A percentile compares a stretch with the other conserved stretches of the same genome.
Conservation (phyloP, 2,797 vertebrate genomes). For the Pangasius sanitwongsei region DNA sequence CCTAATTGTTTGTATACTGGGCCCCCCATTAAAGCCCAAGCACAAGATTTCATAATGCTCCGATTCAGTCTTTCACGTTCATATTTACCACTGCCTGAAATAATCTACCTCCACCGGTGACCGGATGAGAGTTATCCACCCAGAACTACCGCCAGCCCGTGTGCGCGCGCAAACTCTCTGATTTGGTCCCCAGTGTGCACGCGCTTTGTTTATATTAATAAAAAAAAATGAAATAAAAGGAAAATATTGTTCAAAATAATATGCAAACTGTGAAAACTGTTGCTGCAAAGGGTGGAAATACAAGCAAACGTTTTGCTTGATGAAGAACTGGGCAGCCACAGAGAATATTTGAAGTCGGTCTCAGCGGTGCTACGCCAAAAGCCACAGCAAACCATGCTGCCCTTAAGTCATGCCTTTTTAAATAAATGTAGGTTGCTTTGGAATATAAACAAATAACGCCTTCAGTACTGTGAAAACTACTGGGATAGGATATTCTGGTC, state of each 20-base stretch:
- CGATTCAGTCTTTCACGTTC: not conserved
- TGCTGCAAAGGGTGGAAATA: not conserved
- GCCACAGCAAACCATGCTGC: not conserved
- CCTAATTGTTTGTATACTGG: not conserved
- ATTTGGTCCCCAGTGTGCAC: not conserved
- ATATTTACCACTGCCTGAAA: not conserved
- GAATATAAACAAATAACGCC: not conserved
- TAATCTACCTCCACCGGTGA: not conserved
- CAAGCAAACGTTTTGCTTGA: not conserved
- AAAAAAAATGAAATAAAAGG: too few species aligned
- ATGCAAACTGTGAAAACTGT: not conserved
- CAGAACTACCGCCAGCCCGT: not conserved
- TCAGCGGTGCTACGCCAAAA: not conserved
- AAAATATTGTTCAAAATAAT: not conserved
- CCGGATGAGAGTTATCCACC: not conserved
- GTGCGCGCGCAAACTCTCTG: not conserved
- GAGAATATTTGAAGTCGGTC: not conserved
- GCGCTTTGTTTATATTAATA: too few species aligned
- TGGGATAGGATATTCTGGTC: not conserved
- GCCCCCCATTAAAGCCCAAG: not conserved
- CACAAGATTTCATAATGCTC: not conserved
- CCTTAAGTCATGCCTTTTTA: not conserved
- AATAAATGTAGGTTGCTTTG: not conserved
- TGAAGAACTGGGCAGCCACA: not conserved
- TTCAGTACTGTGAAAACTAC: not conserved